A percentile compares a stretch with the other conserved stretches of the same genome.
These are phyloP conservation scores for Lagopus muta DNA, from an alignment of 2,113 vertebrate species.

Conservation along the genomic window DNA sequence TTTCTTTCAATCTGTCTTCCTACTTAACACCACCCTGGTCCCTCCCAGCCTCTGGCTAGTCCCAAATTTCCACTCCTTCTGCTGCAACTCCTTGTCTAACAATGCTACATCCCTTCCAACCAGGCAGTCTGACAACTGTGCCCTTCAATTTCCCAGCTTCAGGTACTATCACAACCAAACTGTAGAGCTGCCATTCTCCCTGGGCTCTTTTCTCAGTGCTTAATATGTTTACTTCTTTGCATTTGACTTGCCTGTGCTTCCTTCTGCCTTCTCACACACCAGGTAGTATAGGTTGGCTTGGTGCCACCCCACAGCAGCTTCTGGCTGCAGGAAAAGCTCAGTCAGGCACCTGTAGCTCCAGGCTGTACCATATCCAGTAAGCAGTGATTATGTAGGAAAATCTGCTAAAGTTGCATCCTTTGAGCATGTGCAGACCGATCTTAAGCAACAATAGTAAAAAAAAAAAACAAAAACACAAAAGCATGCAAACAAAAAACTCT, in stretches of 20 bases:
- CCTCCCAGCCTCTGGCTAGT: not conserved
- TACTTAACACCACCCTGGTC: not conserved
- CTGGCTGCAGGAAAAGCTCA: not conserved
- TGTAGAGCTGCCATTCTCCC: accelerated
- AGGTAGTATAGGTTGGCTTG: not conserved
- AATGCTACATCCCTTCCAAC: not conserved
- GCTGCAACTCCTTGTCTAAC: not conserved
- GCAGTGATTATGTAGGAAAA: not conserved
- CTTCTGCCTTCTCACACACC: not conserved
- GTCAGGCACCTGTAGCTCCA: not conserved
- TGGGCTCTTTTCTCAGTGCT: accelerated
- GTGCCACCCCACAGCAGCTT: conserved; percentile 27
- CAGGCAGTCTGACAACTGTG: not conserved
- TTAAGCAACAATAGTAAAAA: not conserved
- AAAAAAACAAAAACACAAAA: not conserved
- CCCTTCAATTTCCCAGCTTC: not conserved
- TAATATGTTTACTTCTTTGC: not conserved
- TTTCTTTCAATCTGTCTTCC: not conserved
- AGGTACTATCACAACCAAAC: not conserved
- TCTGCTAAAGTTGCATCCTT: not conserved
- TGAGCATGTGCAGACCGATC: not conserved
- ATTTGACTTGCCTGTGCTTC: not conserved
- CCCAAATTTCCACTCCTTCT: not conserved
- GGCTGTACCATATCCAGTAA: not conserved
- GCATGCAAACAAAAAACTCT: not conserved